A percentile compares a stretch with the other conserved stretches of the same genome.
Evolutionary conservation across 1,140 invertebrate genomes (phyloP).

Genomic region (Nephila pilipes): DNA sequence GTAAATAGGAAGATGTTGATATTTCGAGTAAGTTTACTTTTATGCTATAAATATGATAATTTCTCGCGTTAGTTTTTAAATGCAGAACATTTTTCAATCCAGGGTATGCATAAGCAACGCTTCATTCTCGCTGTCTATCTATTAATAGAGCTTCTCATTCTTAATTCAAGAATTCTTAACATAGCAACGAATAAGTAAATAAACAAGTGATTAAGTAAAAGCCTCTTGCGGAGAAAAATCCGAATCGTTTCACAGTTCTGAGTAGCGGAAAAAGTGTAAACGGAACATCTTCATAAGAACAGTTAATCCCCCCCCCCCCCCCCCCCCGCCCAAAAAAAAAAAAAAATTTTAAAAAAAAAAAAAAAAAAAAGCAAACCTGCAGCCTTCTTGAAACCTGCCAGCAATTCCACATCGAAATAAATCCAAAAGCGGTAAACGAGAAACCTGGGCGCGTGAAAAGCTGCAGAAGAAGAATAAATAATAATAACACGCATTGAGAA

Average conservation of each 20-base stretch:
- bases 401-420: conserved; percentile 14
- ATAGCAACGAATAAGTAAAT: background rate
- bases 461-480: background rate
- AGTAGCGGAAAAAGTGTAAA: background rate
- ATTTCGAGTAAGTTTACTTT: background rate
- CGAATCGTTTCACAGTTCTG: background rate
- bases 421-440: conserved; percentile 31
- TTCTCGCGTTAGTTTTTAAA: background rate
- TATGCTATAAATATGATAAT: background rate
- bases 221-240: background rate
- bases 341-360: conserved; percentile 6
- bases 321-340: no score
- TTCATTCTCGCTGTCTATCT: no score
- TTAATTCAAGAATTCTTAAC: no score
- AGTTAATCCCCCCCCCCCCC: background rate
- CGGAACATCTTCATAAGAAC: conserved; percentile 41
- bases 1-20: background rate
- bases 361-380: background rate
- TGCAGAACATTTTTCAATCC: background rate
- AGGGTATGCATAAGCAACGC: no score
- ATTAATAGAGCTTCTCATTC: no score
- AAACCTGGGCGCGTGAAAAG: background rate
- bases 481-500: conserved; percentile 6
- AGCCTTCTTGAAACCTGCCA: background rate
- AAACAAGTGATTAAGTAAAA: conserved; percentile 21